phyloP scores from a whole-genome alignment of 2,113 vertebrate genomes.

The Mugil cephalus region DNA sequence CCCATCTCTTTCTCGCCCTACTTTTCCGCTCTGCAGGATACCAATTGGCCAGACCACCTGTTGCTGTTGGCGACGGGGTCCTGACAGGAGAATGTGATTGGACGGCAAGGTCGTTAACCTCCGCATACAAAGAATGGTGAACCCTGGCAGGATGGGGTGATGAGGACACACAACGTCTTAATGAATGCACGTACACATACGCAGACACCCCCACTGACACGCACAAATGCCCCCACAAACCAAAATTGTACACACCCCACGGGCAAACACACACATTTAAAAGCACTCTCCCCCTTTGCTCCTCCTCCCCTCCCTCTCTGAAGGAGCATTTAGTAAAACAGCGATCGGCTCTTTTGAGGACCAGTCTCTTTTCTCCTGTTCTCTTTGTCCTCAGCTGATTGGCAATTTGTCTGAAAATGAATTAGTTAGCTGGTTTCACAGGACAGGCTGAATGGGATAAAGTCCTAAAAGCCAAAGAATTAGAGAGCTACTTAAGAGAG shows the following conservation, averaged over 20 bases:
- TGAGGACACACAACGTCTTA: constrained; percentile 64
- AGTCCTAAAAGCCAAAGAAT: constrained; percentile 74
- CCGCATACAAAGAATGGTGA: constrained; percentile 69
- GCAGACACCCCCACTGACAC: constrained; percentile 54
- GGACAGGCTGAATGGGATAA: constrained; percentile 71
- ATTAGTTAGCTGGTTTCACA: constrained; percentile 78
- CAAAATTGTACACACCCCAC: constrained; percentile 63
- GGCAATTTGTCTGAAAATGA: constrained; percentile 83
- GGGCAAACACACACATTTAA: constrained; percentile 64
- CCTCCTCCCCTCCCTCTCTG: constrained; percentile 46
- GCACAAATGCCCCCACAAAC: constrained; percentile 56
- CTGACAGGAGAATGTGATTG: constrained; percentile 83
- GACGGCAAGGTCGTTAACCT: constrained; percentile 79
- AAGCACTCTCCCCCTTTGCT: constrained; percentile 31
- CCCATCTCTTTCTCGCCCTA: constrained; percentile 49
- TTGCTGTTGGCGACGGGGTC: constrained; percentile 78
- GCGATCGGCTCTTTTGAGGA: constrained; percentile 74
- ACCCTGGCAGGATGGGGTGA: constrained; percentile 69
- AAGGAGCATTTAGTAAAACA: constrained; percentile 79
- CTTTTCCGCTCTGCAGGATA: constrained; percentile 76
- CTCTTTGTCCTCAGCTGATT: constrained; percentile 79
- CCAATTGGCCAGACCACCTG: constrained; percentile 82
- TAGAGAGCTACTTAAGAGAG: constrained; percentile 73
- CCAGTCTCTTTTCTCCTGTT: constrained; percentile 70
- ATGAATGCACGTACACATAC: constrained; percentile 56